A percentile compares a stretch with the other conserved stretches of the same genome.
These are phyloP conservation scores for Diplodus puntazzo DNA, from an alignment of 2,797 vertebrate genomes.

Conservation along the genomic window DNA sequence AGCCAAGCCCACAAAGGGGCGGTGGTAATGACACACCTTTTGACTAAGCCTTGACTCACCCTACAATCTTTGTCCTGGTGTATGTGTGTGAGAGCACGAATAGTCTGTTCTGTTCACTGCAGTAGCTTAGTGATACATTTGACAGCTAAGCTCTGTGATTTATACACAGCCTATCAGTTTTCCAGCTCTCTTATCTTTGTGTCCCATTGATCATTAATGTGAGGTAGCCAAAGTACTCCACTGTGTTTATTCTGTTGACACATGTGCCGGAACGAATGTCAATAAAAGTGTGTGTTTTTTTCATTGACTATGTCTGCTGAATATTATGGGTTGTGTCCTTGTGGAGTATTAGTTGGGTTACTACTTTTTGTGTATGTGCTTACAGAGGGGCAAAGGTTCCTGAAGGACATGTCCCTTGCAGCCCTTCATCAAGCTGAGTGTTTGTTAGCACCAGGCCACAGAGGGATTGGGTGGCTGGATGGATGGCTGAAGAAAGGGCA, in stretches of 20 bases:
- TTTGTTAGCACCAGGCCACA: constrained; percentile 43
- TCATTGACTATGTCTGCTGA: constrained; percentile 25
- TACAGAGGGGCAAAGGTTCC: constrained; percentile 28
- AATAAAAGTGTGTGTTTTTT: neutral
- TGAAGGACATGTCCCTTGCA: constrained; percentile 35
- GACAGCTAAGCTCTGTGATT: constrained; percentile 43
- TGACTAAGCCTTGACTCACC: constrained; percentile 68
- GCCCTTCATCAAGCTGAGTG: constrained; percentile 49
- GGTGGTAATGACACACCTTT: constrained; percentile 70
- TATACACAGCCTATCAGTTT: constrained; percentile 51
- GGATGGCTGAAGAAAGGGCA: constrained; percentile 60
- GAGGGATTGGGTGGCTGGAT: constrained; percentile 43
- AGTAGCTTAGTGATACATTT: constrained; percentile 46
- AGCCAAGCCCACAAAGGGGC: constrained; percentile 39
- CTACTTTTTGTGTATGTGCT: neutral
- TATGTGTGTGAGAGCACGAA: constrained; percentile 16
- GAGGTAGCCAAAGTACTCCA: constrained; percentile 49
- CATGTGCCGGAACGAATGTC: constrained; percentile 9
- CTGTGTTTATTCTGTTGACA: constrained; percentile 32
- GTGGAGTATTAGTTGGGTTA: constrained; percentile 6
- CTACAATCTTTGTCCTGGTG: constrained; percentile 56
- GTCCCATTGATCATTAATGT: constrained; percentile 73
- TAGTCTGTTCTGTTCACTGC: constrained; percentile 49
- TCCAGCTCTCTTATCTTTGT: constrained; percentile 56
- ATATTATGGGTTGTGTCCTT: constrained; percentile 20